phyloP scores from a whole-genome alignment of 2,797 vertebrate species.

The Myotis vivesi region DNA sequence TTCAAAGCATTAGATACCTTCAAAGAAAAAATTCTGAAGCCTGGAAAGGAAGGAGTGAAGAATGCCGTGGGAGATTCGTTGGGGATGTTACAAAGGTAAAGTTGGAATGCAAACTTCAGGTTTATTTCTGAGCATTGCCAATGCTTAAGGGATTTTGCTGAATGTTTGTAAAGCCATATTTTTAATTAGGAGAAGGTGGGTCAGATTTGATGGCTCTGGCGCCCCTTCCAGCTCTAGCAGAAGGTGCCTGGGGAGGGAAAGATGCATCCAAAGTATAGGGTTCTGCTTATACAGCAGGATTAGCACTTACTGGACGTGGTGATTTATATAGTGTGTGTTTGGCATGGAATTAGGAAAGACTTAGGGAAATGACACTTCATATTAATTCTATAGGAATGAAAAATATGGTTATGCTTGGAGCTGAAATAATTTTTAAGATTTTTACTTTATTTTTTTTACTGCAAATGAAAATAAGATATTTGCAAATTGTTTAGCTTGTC shows the following conservation, averaged over 20 bases:
- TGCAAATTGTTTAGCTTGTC: background rate
- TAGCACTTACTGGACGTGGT: background rate
- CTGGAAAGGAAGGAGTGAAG: slow-evolving; percentile 94
- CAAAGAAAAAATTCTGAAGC: slow-evolving; percentile 92
- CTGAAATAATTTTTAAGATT: slow-evolving; percentile 44
- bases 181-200: background rate
- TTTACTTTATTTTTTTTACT: background rate
- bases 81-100: slow-evolving; percentile 96
- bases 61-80: slow-evolving; percentile 90
- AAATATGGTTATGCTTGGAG: background rate
- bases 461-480: slow-evolving; percentile 19
- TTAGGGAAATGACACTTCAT: background rate
- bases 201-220: background rate
- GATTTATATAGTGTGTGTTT: background rate
- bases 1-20: slow-evolving; percentile 90
- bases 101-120: slow-evolving; percentile 66
- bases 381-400: background rate
- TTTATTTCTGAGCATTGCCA: background rate
- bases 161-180: background rate
- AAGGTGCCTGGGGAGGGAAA: background rate
- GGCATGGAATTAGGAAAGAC: background rate
- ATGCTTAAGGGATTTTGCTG: background rate
- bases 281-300: background rate
- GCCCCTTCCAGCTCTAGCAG: background rate
- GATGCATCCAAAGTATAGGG: background rate